phyloP scores from a whole-genome alignment of 2,888 invertebrate genomes.

The Rambutsinella grinnellia region DNA sequence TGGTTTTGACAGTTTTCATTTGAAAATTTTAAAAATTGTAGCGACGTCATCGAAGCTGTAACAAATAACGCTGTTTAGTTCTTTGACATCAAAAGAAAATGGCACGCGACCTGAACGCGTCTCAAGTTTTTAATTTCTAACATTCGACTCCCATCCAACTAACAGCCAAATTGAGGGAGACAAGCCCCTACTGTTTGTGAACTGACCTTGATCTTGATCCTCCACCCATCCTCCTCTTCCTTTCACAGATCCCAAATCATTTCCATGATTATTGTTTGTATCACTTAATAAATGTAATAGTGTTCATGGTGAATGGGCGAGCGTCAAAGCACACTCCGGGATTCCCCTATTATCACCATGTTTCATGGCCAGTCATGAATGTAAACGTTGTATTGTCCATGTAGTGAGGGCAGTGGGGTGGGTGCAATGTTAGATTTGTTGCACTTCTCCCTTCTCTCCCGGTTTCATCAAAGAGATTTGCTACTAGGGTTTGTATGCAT shows the following conservation, averaged over 20 bases:
- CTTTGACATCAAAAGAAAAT: not conserved
- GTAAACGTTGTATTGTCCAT: not conserved
- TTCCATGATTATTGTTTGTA: not conserved
- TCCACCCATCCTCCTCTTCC: not conserved
- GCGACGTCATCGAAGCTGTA: not conserved
- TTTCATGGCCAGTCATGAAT: not conserved
- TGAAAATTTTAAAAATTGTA: no score
- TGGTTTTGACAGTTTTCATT: not conserved
- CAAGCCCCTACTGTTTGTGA: not conserved
- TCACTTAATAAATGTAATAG: not conserved
- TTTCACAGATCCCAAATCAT: not conserved
- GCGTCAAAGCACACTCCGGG: not conserved
- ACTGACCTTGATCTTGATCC: not conserved
- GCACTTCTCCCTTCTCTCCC: not conserved
- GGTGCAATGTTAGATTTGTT: not conserved
- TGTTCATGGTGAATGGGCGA: not conserved
- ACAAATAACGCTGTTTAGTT: not conserved
- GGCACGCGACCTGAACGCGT: not conserved
- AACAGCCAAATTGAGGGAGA: not conserved
- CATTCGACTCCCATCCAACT: not conserved
- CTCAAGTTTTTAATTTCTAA: not conserved
- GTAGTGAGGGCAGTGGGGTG: not conserved
- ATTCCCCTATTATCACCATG: not conserved
- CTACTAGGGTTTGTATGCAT: no score
- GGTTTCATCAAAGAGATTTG: not conserved